Evolutionary conservation across 2,888 invertebrate species (phyloP).

Genomic region (Drosophila austrosaltans): DNA sequence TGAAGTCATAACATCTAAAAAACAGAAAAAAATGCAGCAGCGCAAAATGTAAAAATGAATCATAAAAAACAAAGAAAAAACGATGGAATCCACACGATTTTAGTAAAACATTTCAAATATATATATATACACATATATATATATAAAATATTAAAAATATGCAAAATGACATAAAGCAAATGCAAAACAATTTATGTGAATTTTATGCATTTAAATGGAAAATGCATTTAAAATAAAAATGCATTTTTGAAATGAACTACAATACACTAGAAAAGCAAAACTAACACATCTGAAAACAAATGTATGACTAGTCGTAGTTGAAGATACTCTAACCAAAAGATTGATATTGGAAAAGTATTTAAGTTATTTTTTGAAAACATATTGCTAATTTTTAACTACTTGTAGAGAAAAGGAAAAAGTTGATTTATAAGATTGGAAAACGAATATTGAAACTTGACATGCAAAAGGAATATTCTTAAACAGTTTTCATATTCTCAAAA

Average conservation of each 20-base stretch:
- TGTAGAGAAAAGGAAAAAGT: no score
- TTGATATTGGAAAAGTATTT: background rate
- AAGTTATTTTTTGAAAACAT: background rate
- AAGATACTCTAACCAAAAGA: constrained; percentile 26
- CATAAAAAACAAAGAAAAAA: constrained; percentile 16
- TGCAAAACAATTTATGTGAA: constrained; percentile 36
- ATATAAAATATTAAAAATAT: constrained; percentile 44
- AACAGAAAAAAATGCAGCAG: constrained; percentile 16
- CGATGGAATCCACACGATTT: constrained; percentile 48
- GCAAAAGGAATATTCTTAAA: no score
- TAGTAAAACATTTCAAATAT: constrained; percentile 43
- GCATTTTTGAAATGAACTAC: constrained; percentile 28
- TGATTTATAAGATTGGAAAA: no score
- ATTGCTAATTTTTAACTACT: no score
- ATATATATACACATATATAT: constrained; percentile 33
- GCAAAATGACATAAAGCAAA: constrained; percentile 5
- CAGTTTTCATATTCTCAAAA: no score
- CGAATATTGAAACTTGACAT: no score
- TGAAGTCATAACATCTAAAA: constrained; percentile 42
- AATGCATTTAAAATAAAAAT: constrained; percentile 54
- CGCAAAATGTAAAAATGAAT: constrained; percentile 18
- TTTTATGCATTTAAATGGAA: constrained; percentile 49
- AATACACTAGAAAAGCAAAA: background rate
- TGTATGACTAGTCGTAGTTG: constrained; percentile 39
- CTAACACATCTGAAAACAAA: background rate